Evolutionary conservation across 2,113 vertebrate species (phyloP), one percentile per base, ranked within the genome.

Genomic region (Hydrochoerus hydrochaeris): DNA sequence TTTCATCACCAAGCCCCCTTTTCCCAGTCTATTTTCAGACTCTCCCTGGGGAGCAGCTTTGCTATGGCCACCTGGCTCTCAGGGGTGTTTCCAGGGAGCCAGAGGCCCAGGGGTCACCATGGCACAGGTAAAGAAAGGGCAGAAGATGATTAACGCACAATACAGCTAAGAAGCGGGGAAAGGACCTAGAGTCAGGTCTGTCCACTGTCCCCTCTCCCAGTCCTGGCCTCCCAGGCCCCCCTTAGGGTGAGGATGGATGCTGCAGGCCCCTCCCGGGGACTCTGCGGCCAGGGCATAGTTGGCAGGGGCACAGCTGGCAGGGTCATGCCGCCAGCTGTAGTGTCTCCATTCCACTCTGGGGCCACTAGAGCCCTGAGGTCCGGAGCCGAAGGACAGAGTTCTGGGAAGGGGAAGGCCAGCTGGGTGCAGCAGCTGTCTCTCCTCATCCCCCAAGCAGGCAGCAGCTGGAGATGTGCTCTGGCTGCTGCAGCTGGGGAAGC

Each of bases 321-420:
- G 32, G 87, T 57, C 38, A 32, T 14, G 82, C 26, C 28, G 83
- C 97, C 97, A 95, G 96, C 97, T 96, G 93, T 75, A 71, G 44
- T 9, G 3, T 85, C 77, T 96, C 89, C 9, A 52, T 44, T 92
- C 41, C 85, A 86, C 93, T 90, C 44, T 16, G 26, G 65, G 65
- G 85, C 52, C 84, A 57, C 0, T 35, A 13, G 60, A 82, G 67
- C 35, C 44, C 49, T 10, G 20, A 75, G 49, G 84, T 87, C 67
- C 49, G 71, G 69, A 90, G 89, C 62, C 52, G 10, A 16, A 38
- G 95, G 89, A 80, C 5, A 2, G 82, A 69, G 80, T 60, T 69
- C 78, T 77, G 71, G 46, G 88, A 75, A 44, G 14, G 57, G 85
- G 63, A 28, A 67, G 49, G 60, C 77, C 87, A 65, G 96, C 35